Percentiles rank a stretch among this genome's conserved stretches.
Evolutionary conservation across 1,140 invertebrate genomes (phyloP).

Genomic region (Ylistrum balloti): DNA sequence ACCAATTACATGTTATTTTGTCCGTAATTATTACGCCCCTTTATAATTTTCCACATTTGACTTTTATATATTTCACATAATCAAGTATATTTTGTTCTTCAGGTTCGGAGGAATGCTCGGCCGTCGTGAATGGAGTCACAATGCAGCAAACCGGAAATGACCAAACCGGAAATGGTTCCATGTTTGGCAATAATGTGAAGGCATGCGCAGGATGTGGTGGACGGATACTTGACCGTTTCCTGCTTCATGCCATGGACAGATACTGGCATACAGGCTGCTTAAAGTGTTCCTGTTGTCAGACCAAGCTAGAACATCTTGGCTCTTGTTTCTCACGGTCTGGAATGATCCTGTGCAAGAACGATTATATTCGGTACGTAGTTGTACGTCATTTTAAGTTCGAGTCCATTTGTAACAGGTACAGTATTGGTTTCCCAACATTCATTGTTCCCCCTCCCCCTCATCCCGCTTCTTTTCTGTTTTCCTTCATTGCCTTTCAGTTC

Average conservation of each 20-base stretch:
- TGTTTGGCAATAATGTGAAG: slow-evolving; percentile 60
- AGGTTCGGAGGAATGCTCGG: slow-evolving; percentile 53
- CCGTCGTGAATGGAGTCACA: slow-evolving; percentile 49
- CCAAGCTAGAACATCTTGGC: slow-evolving; percentile 93
- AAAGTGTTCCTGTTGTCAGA: slow-evolving; percentile 94
- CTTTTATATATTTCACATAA: too few species aligned
- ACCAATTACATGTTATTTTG: too few species aligned
- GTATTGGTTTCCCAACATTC: too few species aligned
- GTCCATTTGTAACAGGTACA: too few species aligned
- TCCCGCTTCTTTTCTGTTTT: too few species aligned
- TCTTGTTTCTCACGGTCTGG: slow-evolving; percentile 95
- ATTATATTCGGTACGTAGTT: slow-evolving; percentile 92
- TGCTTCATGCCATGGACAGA: slow-evolving; percentile 93
- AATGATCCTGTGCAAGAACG: slow-evolving; percentile 96
- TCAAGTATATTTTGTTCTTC: background rate
- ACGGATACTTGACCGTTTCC: slow-evolving; percentile 93
- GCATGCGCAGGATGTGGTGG: slow-evolving; percentile 85
- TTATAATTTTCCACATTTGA: too few species aligned
- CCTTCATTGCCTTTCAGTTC: too few species aligned
- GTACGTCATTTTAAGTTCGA: background rate
- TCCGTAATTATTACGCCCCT: too few species aligned
- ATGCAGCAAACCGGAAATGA: slow-evolving; percentile 53
- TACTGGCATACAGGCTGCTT: slow-evolving; percentile 96
- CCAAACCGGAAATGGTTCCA: slow-evolving; percentile 42
- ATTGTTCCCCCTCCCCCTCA: too few species aligned